Evolutionary conservation across 2,113 vertebrate genomes (phyloP).

Genomic region (Jaculus jaculus): DNA sequence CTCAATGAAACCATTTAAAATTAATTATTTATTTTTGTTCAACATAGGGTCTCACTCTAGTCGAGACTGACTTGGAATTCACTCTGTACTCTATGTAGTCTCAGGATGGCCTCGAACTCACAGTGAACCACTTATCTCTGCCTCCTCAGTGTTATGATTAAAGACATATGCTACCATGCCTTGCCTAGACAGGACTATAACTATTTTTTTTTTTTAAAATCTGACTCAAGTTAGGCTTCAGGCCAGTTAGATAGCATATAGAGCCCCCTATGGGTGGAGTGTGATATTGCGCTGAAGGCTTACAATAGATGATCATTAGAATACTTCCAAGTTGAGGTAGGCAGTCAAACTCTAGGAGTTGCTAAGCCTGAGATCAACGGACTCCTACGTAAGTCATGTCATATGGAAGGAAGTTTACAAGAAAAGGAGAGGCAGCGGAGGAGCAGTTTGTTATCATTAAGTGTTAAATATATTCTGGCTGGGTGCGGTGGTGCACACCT

Average conservation of each 20-base stretch:
- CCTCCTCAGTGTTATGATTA: no score
- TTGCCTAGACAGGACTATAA: no score
- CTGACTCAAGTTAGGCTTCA: background rate
- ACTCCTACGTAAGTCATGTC: background rate
- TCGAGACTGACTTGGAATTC: no score
- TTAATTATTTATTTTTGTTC: no score
- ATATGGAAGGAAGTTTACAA: background rate
- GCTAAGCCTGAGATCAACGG: background rate
- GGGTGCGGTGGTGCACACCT: no score
- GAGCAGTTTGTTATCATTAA: slow-evolving; percentile 25
- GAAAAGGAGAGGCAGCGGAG: background rate
- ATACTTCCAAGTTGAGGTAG: background rate
- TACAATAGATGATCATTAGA: background rate
- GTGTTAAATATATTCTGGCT: background rate
- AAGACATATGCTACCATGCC: no score
- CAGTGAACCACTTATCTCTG: no score
- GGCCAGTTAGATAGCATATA: no score
- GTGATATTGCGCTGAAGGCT: slow-evolving; percentile 32
- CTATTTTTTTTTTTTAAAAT: background rate
- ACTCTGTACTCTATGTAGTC: no score
- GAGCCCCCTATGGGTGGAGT: slow-evolving; percentile 42
- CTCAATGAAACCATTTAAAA: no score
- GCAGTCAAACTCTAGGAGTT: background rate
- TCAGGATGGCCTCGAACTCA: no score
- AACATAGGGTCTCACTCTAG: no score